These are phyloP conservation scores for Oplegnathus fasciatus DNA, from an alignment of 2,113 vertebrate genomes.

Conservation along the genomic window DNA sequence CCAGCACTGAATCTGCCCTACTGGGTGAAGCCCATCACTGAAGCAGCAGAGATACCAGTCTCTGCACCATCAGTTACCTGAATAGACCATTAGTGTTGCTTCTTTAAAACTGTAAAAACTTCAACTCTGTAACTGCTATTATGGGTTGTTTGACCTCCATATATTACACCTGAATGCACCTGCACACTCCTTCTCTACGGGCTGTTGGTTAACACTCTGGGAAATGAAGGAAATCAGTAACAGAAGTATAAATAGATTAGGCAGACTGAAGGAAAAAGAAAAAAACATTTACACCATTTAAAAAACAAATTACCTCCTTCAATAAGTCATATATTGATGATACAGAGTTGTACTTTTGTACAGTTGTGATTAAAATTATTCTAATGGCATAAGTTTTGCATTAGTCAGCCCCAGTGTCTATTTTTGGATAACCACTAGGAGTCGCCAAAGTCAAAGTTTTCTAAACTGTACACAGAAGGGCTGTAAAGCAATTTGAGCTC, in stretches of 20 bases:
- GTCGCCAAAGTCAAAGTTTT: background rate
- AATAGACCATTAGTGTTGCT: background rate
- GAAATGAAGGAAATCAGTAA: conserved; percentile 18
- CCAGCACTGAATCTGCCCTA: background rate
- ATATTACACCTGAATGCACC: conserved; percentile 6
- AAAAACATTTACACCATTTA: too few relatives aligned
- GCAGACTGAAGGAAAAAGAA: background rate
- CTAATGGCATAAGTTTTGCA: background rate
- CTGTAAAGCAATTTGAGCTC: background rate
- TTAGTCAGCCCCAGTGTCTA: background rate
- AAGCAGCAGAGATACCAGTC: background rate
- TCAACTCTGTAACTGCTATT: background rate
- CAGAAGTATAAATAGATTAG: background rate
- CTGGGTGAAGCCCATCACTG: background rate
- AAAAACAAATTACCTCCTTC: background rate
- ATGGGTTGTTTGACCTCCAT: background rate
- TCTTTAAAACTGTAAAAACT: background rate
- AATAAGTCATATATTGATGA: background rate
- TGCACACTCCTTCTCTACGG: background rate
- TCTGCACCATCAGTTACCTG: background rate
- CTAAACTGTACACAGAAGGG: background rate
- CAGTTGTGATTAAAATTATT: background rate
- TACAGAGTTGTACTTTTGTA: background rate
- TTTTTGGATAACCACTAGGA: conserved; percentile 13
- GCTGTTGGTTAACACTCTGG: background rate